phyloP scores from a whole-genome alignment of 1,140 invertebrate genomes.

The Drosophila obscura region DNA sequence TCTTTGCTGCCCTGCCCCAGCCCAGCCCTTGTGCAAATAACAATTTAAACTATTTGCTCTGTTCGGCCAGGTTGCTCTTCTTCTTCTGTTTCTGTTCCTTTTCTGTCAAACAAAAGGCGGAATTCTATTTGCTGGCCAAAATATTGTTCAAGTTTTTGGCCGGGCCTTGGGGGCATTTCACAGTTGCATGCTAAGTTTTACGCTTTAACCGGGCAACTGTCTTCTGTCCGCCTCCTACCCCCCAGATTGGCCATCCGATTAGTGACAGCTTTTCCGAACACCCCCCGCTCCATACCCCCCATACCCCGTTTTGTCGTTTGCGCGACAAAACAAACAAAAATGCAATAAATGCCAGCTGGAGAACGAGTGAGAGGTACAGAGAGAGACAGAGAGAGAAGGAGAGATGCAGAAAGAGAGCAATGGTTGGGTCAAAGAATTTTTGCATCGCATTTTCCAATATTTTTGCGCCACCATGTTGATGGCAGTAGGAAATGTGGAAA shows the following conservation, averaged over 20 bases:
- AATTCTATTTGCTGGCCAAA: constrained; percentile 21
- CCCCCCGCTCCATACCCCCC: not conserved
- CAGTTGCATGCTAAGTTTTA: constrained; percentile 66
- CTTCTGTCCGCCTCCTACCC: not conserved
- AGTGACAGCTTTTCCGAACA: constrained; percentile 11
- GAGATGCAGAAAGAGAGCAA: not conserved
- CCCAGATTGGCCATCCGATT: not conserved
- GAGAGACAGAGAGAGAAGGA: not conserved
- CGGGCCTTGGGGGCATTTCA: constrained; percentile 42
- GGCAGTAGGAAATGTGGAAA: constrained; percentile 54
- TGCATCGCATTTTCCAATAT: constrained; percentile 62
- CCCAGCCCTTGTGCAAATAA: constrained; percentile 51
- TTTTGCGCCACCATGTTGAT: constrained; percentile 40
- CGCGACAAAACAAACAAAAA: constrained; percentile 57
- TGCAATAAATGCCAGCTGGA: constrained; percentile 73
- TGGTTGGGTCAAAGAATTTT: constrained; percentile 64
- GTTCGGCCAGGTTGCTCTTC: too few relatives aligned
- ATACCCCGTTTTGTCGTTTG: constrained; percentile 34
- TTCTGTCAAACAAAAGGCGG: constrained; percentile 45
- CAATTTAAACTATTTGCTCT: constrained; percentile 56
- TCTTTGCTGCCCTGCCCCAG: constrained; percentile 9
- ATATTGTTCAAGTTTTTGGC: constrained; percentile 20
- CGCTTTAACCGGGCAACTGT: constrained; percentile 14
- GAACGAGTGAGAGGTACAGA: constrained; percentile 4
- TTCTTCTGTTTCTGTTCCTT: constrained; percentile 50